A percentile compares a stretch with the other conserved stretches of the same genome.
phyloP scores from a whole-genome alignment of 2,797 vertebrate genomes.

The Scarus forsteni region DNA sequence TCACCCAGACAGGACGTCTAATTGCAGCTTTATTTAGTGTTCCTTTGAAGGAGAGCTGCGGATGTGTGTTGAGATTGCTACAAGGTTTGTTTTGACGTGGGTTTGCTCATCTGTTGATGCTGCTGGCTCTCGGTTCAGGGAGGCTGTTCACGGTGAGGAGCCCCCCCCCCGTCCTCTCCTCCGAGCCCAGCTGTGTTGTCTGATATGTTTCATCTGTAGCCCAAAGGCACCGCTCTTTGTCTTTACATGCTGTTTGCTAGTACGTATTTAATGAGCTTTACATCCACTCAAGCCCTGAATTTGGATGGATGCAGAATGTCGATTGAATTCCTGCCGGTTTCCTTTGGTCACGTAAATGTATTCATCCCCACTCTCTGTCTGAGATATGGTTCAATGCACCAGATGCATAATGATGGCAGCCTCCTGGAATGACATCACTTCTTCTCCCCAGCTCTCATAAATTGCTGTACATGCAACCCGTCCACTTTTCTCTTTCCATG shows the following conservation, averaged over 20 bases:
- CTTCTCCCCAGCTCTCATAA: constrained; percentile 16
- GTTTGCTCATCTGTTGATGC: constrained; percentile 64
- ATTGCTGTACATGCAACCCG: constrained; percentile 8
- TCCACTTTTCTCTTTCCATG: constrained; percentile 21
- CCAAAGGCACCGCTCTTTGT: constrained; percentile 49
- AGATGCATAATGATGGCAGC: constrained; percentile 58
- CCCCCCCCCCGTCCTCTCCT: constrained; percentile 1
- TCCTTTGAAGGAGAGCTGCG: constrained; percentile 41
- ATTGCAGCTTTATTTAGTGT: constrained; percentile 45
- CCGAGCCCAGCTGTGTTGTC: constrained; percentile 42
- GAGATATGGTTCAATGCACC: constrained; percentile 43
- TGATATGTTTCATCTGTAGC: constrained; percentile 56
- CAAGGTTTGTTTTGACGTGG: constrained; percentile 63
- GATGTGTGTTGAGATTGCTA: constrained; percentile 49
- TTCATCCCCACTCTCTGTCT: constrained; percentile 44
- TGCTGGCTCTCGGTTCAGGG: constrained; percentile 54
- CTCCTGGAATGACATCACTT: constrained; percentile 57
- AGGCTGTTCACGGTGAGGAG: constrained; percentile 33
- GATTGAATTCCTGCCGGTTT: constrained; percentile 47
- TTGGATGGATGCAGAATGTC: constrained; percentile 15
- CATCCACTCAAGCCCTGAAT: constrained; percentile 18
- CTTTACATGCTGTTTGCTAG: constrained; percentile 21
- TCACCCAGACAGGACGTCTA: constrained; percentile 31
- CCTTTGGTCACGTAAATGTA: constrained; percentile 46
- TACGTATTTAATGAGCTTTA: constrained; percentile 46